phyloP scores from a whole-genome alignment of 2,888 invertebrate genomes.

The Brachyopa scutellaris region DNA sequence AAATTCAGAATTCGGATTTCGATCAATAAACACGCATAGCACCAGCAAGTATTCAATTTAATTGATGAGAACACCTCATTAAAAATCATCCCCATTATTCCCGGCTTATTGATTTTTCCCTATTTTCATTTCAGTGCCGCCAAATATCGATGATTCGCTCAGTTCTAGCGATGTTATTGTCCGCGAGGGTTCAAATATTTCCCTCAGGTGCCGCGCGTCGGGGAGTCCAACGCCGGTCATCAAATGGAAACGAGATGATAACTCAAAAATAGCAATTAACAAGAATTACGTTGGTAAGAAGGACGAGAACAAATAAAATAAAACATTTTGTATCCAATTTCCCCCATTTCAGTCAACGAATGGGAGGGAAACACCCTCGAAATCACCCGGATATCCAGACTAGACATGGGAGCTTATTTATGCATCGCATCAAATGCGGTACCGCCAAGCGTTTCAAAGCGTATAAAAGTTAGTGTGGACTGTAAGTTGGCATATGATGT shows the following conservation, averaged over 20 bases:
- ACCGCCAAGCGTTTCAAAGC: conserved; percentile 94
- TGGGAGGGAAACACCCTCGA: conserved; percentile 94
- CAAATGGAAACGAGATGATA: conserved; percentile 96
- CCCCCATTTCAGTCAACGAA: conserved; percentile 86
- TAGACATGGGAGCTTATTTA: conserved; percentile 95
- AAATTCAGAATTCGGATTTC: background rate
- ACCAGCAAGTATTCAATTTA: conserved; percentile 26
- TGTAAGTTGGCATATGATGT: conserved; percentile 87
- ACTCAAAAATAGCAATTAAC: conserved; percentile 92
- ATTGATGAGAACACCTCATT: conserved; percentile 43
- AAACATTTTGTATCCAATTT: background rate
- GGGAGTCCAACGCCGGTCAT: conserved; percentile 94
- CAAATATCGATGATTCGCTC: conserved; percentile 94
- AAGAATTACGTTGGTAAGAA: conserved; percentile 89
- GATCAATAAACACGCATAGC: too few species aligned
- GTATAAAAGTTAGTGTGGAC: conserved; percentile 96
- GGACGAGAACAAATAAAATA: conserved; percentile 27
- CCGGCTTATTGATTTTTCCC: conserved; percentile 25
- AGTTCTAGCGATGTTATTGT: conserved; percentile 95
- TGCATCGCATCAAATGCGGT: conserved; percentile 95
- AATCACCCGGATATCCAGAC: conserved; percentile 91
- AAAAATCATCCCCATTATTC: conserved; percentile 33
- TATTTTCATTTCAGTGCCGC: conserved; percentile 87
- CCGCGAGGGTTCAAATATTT: conserved; percentile 93
- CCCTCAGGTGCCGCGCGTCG: conserved; percentile 92